Conservation (phyloP, 2,888 invertebrate species). For the Cetonia aurata region DNA sequence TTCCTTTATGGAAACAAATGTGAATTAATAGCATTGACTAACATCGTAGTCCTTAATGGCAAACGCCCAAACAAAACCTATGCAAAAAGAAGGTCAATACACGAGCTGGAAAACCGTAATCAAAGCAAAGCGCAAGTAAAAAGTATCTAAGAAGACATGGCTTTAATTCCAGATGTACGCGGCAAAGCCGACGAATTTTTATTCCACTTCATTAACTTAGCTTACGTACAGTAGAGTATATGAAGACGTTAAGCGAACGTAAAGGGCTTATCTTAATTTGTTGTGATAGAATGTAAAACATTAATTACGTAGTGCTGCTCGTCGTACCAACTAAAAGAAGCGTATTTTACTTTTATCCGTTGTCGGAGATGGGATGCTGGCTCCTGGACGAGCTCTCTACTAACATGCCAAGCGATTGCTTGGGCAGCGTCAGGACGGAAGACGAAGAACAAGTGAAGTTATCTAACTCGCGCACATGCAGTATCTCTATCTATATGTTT, state of each 20-base stretch:
- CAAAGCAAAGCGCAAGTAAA: slow-evolving; percentile 7
- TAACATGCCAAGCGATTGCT: slow-evolving; percentile 22
- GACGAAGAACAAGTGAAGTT: slow-evolving; percentile 38
- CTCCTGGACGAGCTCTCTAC: slow-evolving; percentile 4
- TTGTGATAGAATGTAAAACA: slow-evolving; percentile 57
- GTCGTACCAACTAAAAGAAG: slow-evolving; percentile 50
- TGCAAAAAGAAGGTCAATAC: slow-evolving; percentile 28
- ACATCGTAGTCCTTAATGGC: not conserved
- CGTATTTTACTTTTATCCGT: slow-evolving; percentile 51
- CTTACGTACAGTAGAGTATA: slow-evolving; percentile 19
- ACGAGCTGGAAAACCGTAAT: not conserved
- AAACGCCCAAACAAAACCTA: slow-evolving; percentile 5
- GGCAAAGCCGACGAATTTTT: slow-evolving; percentile 25
- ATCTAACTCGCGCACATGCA: slow-evolving; percentile 39
- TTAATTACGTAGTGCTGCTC: slow-evolving; percentile 55
- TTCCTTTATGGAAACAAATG: slow-evolving; percentile 4
- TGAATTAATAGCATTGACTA: slow-evolving; percentile 19
- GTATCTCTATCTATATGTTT: slow-evolving; percentile 47
- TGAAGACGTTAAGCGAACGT: slow-evolving; percentile 46
- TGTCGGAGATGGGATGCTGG: slow-evolving; percentile 43
- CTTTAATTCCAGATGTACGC: slow-evolving; percentile 24
- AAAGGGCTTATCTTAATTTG: slow-evolving; percentile 58
- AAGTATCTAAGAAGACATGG: slow-evolving; percentile 14
- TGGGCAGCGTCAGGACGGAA: slow-evolving; percentile 13
- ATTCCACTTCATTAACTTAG: slow-evolving; percentile 36